Evolutionary conservation across 2,113 vertebrate genomes (phyloP), one percentile per base, ranked within the genome.

Genomic region (Sebastes fasciatus): DNA sequence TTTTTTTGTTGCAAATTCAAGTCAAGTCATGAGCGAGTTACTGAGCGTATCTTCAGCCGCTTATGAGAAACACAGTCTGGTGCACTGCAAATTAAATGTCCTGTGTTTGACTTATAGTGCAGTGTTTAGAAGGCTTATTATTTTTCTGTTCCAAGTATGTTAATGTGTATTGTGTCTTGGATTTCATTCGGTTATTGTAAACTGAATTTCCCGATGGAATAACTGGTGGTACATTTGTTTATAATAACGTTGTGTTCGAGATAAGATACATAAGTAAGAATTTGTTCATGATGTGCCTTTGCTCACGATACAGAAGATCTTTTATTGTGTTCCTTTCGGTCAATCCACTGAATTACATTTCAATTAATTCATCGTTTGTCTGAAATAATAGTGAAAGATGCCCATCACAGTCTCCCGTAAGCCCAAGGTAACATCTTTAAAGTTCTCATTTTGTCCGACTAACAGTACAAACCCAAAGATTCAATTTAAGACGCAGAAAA

Each of bases 51-150:
- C 69, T 49, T 70, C 73, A 67, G 84, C 49, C 34, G 63, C 81
- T 85, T 55, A 85, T 66, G 78, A 80, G 78, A 84, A 88, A 86
- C 55, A 9, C 78, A 83, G 80, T 52, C 63, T 34, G 23, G 46
- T 66, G 6, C 80, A 17, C 10, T 73, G 81, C 34, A 34, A 34
- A 34, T 34, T 34, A 74, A 77, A 79, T 48, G 21, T 45, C 78
- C 40, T 0, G 1, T n/a, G 43, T 75, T 86, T 84, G 80, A 82
- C 42, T 71, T 19, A 23, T 26, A 23, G 17, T 14, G 70, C 57
- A 14, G n/a, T 14, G 62, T 57, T 48, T 64, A 62, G 52, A 16
- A 17, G 16, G n/a, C 3, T 71, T 23, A 62, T 77, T 26, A 54
- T 70, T 19, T 51, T 21, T 40, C 6, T 9, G 8, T 10, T n/a